Conservation (phyloP, 1,140 invertebrate genomes). For the Belonocnema kinseyi region DNA sequence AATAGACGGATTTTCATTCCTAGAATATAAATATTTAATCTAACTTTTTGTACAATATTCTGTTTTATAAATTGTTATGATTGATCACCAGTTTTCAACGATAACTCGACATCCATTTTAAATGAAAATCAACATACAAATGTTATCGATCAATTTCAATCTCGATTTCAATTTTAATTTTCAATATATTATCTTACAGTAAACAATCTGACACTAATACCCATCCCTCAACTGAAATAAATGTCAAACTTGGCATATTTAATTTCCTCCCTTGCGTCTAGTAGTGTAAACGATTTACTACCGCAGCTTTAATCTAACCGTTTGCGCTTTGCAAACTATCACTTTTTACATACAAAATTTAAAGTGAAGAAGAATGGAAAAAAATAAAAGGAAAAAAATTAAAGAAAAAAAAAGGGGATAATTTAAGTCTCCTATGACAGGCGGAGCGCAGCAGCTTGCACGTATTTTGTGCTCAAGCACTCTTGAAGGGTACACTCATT, state of each 20-base stretch:
- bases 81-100: too few relatives aligned
- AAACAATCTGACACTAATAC: slow-evolving; percentile 9
- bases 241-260: slow-evolving; percentile 21
- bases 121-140: too few relatives aligned
- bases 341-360: slow-evolving; percentile 2
- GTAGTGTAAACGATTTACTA: slow-evolving; percentile 11
- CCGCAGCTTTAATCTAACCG: background rate
- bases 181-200: background rate
- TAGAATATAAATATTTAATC: background rate
- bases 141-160: background rate
- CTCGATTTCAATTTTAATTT: background rate
- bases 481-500: slow-evolving; percentile 5
- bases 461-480: background rate
- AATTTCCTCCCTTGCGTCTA: background rate
- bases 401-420: background rate
- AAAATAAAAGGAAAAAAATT: background rate
- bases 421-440: background rate
- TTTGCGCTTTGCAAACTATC: background rate
- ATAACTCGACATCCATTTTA: too few relatives aligned
- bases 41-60: background rate
- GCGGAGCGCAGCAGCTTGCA: background rate
- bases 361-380: background rate
- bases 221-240: background rate
- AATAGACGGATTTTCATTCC: background rate
- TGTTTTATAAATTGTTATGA: too few relatives aligned